Evolutionary conservation across 2,113 vertebrate species (phyloP).

Genomic region (Gobio gobio): DNA sequence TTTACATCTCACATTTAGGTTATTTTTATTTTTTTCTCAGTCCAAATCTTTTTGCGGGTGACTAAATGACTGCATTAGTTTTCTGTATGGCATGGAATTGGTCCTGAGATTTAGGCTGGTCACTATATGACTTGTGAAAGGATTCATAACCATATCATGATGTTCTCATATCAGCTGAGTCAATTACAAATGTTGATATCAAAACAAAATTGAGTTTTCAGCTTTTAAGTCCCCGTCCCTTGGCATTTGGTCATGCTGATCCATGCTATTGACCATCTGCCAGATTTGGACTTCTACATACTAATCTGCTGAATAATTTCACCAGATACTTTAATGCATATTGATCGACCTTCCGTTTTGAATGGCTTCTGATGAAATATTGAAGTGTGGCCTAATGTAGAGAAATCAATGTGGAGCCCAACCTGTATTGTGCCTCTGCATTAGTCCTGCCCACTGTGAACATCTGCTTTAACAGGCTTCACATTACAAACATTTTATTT

Average conservation of each 20-base stretch:
- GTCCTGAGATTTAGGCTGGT: background rate
- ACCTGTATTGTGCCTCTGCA: background rate
- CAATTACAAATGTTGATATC: slow-evolving; percentile 12
- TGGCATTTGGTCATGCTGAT: background rate
- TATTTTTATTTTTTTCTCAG: too few relatives aligned
- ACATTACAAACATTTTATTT: slow-evolving; percentile 2
- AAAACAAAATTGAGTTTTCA: slow-evolving; percentile 17
- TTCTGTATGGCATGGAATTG: background rate
- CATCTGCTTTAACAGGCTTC: background rate
- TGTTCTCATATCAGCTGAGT: background rate
- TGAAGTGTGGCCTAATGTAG: slow-evolving; percentile 17
- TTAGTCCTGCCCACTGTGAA: background rate
- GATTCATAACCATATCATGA: background rate
- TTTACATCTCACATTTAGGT: background rate
- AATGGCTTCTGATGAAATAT: slow-evolving; percentile 44
- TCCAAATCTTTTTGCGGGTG: background rate
- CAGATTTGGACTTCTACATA: background rate
- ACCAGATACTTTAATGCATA: slow-evolving; percentile 27
- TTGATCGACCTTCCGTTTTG: slow-evolving; percentile 17
- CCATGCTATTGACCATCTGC: background rate
- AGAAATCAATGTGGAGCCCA: slow-evolving; percentile 14
- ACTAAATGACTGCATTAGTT: background rate
- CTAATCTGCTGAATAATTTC: slow-evolving; percentile 33
- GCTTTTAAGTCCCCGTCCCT: background rate
- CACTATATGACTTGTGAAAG: background rate